Percentiles rank a stretch among this genome's conserved stretches.
Conservation (phyloP, 2,888 invertebrate species). For the Nomada goodeniana region DNA sequence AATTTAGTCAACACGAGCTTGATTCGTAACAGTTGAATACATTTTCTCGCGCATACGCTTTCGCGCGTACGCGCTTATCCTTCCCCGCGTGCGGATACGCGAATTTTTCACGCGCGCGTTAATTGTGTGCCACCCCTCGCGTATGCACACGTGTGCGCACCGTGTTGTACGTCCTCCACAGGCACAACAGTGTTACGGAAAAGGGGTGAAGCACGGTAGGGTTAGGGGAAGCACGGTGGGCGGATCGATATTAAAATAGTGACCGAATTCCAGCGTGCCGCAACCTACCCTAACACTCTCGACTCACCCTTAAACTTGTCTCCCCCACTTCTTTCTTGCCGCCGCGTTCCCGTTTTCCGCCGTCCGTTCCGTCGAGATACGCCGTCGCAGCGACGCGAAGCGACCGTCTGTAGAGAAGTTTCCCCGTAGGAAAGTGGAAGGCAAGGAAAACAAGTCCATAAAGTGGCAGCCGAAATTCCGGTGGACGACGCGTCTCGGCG, state of each 20-base stretch:
- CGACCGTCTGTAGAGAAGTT: conserved; percentile 60
- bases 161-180: conserved; percentile 14
- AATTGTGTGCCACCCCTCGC: background rate
- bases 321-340: conserved; percentile 32
- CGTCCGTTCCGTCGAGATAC: conserved; percentile 35
- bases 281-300: conserved; percentile 82
- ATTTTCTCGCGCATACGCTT: no score
- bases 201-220: conserved; percentile 8
- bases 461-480: conserved; percentile 65
- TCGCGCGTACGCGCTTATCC: background rate
- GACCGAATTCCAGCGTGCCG: conserved; percentile 83
- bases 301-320: conserved; percentile 71
- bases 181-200: background rate
- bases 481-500: conserved; percentile 26
- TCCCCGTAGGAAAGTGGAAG: conserved; percentile 52
- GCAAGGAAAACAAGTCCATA: conserved; percentile 68
- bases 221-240: conserved; percentile 60
- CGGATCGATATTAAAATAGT: conserved; percentile 84
- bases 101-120: conserved; percentile 6
- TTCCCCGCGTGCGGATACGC: conserved; percentile 10
- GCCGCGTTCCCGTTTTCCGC: conserved; percentile 30
- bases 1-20: no score
- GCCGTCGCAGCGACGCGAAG: conserved; percentile 33
- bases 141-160: conserved; percentile 9
- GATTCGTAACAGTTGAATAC: no score